Evolutionary conservation across 1,140 invertebrate genomes (phyloP).

Genomic region (Glossosoma conforme): DNA sequence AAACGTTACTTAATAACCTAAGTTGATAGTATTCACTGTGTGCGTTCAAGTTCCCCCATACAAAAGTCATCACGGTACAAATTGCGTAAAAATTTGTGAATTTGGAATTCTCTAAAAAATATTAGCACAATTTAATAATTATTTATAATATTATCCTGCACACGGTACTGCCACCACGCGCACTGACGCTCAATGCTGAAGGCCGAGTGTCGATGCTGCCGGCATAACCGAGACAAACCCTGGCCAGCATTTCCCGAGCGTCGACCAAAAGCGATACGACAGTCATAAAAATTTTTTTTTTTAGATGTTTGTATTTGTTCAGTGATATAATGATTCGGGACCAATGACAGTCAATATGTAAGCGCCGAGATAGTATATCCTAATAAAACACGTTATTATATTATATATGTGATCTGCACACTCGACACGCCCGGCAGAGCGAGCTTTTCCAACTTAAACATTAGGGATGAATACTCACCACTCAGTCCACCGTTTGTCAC

Average conservation of each 20-base stretch:
- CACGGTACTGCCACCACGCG: no score
- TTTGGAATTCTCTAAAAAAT: not conserved
- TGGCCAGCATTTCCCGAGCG: no score
- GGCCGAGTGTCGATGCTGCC: no score
- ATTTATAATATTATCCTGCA: not conserved
- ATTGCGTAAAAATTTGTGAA: conserved; percentile 12
- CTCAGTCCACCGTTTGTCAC: conserved; percentile 20
- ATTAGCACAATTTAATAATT: conserved; percentile 1
- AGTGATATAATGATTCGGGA: conserved; percentile 7
- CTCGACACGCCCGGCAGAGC: conserved; percentile 5
- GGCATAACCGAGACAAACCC: no score
- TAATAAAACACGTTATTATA: conserved; percentile 1
- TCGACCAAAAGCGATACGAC: no score
- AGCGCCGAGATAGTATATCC: conserved; percentile 3
- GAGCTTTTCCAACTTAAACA: conserved; percentile 9
- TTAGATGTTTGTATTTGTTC: conserved; percentile 3
- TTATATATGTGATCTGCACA: conserved; percentile 1
- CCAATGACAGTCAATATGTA: conserved; percentile 14
- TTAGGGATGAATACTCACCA: conserved; percentile 19
- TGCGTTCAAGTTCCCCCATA: conserved; percentile 15
- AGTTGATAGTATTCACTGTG: not conserved
- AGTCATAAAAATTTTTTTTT: no score
- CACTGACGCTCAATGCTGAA: no score
- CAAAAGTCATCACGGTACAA: not conserved
- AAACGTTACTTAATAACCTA: not conserved